Evolutionary conservation across 2,888 invertebrate species (phyloP).

Genomic region (Pegoplata infirma): DNA sequence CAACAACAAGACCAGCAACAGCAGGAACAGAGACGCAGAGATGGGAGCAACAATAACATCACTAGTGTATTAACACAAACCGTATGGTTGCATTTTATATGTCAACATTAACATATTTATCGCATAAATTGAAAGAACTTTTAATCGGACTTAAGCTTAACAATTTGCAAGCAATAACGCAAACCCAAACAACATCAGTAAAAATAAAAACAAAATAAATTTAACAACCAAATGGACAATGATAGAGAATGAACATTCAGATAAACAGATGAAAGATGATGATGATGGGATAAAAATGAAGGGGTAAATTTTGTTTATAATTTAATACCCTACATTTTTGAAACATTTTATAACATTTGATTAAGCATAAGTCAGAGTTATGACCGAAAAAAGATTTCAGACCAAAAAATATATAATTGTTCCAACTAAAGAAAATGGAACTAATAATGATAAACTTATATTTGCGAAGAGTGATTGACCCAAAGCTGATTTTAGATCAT

Average conservation of each 20-base stretch:
- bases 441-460: no score
- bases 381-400: no score
- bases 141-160: slow-evolving; percentile 65
- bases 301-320: no score
- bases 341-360: no score
- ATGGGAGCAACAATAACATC: slow-evolving; percentile 20
- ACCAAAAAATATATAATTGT: no score
- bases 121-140: slow-evolving; percentile 63
- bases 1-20: slow-evolving; percentile 27
- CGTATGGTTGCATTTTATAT: slow-evolving; percentile 61
- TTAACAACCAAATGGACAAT: slow-evolving; percentile 20
- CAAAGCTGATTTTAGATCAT: no score
- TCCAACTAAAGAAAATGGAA: no score
- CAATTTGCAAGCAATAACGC: slow-evolving; percentile 61
- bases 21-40: slow-evolving; percentile 14
- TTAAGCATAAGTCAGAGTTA: no score
- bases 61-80: slow-evolving; percentile 38
- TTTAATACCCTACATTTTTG: neutral
- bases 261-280: slow-evolving; percentile 56
- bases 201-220: slow-evolving; percentile 30
- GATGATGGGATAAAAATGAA: slow-evolving; percentile 25
- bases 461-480: no score
- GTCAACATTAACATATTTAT: slow-evolving; percentile 65
- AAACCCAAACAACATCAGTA: slow-evolving; percentile 26
- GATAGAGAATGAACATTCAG: no score